Evolutionary conservation across 2,113 vertebrate species (phyloP), one percentile per base, ranked within the genome.

Genomic region (Malurus melanocephalus): DNA sequence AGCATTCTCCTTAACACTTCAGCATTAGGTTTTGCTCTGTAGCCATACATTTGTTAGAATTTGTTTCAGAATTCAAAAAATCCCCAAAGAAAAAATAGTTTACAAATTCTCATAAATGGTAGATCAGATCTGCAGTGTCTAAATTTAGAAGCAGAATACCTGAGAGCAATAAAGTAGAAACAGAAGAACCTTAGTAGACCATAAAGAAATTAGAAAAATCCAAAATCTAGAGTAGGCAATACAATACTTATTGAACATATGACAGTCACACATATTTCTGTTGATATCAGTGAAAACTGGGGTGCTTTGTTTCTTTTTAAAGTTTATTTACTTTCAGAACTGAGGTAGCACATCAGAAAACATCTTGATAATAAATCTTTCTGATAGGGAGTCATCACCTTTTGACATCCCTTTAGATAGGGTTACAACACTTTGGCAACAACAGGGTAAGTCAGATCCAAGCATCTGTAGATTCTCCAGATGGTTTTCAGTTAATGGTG

Each of bases 381-480:
- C 38, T 62, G 16, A 57, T 49, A 80, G 40, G 16, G 80, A 80
- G 48, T 56, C 48, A 14, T 11, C 48, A 78, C 52, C 43, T 80
- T 87, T 80, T 80, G 51, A n/a, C 7, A 53, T 79, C 40, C 21
- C 19, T 62, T 89, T 89, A 88, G 19, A n/a, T 30, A 71, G 13
- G 42, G 33, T 68, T 82, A 17, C 33, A 64, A 12, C 21, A 60
- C 45, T 87, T 89, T 91, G 67, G 43, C 49, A 85, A 57, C 30
- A 72, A 33, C 19, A 65, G 16, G 60, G 3, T 20, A 89, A 76
- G 56, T 49, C 76, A 73, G 60, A 65, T 92, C 65, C 60, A 92
- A 83, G 64, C 64, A 87, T 80, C 68, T 94, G 33, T 66, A 84
- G 69, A 59, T 68, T 32, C 33, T 82, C n/a, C 83, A 90, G 73